These are phyloP conservation scores for Acrocephalus scirpaceus DNA, from an alignment of 2,797 vertebrate species.

Conservation along the genomic window DNA sequence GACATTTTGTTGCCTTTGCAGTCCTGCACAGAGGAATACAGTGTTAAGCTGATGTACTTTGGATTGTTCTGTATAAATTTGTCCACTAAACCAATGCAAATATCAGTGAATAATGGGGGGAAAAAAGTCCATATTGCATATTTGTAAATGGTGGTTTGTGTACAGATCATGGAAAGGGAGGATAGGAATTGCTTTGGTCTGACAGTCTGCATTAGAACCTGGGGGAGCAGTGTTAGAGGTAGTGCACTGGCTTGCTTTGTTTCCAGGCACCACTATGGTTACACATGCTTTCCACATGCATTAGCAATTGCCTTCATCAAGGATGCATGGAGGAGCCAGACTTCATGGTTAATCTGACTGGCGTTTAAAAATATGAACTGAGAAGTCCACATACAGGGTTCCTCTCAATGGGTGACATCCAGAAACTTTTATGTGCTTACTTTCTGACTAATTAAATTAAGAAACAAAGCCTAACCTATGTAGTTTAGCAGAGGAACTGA, in stretches of 20 bases:
- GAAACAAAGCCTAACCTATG: background rate
- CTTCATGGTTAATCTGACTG: slow-evolving; percentile 16
- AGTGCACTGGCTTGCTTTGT: background rate
- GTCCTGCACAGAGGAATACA: background rate
- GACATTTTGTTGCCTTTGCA: slow-evolving; percentile 37
- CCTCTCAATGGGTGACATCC: background rate
- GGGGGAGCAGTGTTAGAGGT: background rate
- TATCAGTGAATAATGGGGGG: background rate
- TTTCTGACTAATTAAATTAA: slow-evolving; percentile 1
- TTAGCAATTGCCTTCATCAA: slow-evolving; percentile 50
- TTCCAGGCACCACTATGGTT: background rate
- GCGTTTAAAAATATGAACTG: slow-evolving; percentile 18
- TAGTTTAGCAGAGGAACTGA: background rate
- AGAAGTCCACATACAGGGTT: background rate
- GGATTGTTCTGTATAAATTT: background rate
- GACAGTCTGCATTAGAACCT: background rate
- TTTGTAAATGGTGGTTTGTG: background rate
- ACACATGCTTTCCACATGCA: slow-evolving; percentile 15
- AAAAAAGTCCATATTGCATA: background rate
- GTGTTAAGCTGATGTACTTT: background rate
- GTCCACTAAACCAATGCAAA: background rate
- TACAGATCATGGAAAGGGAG: background rate
- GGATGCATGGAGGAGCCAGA: background rate
- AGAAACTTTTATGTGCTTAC: background rate
- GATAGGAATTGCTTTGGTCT: background rate